These are phyloP conservation scores for Pegoplata infirma DNA, from an alignment of 2,888 invertebrate genomes.

Conservation along the genomic window DNA sequence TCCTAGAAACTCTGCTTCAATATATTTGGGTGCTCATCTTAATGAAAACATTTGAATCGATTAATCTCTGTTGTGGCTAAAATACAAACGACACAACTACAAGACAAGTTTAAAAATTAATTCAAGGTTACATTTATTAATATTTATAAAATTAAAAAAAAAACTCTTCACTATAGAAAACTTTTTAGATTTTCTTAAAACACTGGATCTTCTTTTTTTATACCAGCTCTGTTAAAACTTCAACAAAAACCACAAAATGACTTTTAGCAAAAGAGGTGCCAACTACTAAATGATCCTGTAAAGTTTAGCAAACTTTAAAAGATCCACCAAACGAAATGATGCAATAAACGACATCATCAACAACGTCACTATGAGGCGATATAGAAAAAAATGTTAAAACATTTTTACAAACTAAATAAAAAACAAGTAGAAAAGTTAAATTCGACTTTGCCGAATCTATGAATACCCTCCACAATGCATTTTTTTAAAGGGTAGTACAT, in stretches of 20 bases:
- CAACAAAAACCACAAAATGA: conserved; percentile 6
- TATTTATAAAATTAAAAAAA: conserved; percentile 68
- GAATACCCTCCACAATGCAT: too few species aligned
- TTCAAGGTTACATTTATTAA: conserved; percentile 73
- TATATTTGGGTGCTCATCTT: conserved; percentile 18
- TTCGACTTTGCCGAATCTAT: too few species aligned
- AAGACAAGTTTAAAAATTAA: conserved; percentile 70
- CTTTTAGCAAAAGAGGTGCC: conserved; percentile 61
- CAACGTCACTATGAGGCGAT: conserved; percentile 43
- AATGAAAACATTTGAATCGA: conserved; percentile 60
- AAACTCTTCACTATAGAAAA: conserved; percentile 6
- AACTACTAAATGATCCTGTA: conserved; percentile 56
- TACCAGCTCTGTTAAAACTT: too few species aligned
- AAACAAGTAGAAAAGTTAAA: too few species aligned
- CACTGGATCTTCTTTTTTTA: too few species aligned
- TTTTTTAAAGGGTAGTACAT: too few species aligned
- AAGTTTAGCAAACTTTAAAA: conserved; percentile 13
- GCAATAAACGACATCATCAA: conserved; percentile 61
- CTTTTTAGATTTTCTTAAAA: neutral
- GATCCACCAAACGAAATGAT: conserved; percentile 18
- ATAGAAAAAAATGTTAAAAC: conserved; percentile 5
- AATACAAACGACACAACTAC: conserved; percentile 39
- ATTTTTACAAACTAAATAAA: conserved; percentile 50
- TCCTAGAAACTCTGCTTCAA: conserved; percentile 17
- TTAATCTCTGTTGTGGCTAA: conserved; percentile 56